These are phyloP conservation scores for Amblyraja radiata DNA, from an alignment of 2,797 vertebrate genomes.

Conservation along the genomic window DNA sequence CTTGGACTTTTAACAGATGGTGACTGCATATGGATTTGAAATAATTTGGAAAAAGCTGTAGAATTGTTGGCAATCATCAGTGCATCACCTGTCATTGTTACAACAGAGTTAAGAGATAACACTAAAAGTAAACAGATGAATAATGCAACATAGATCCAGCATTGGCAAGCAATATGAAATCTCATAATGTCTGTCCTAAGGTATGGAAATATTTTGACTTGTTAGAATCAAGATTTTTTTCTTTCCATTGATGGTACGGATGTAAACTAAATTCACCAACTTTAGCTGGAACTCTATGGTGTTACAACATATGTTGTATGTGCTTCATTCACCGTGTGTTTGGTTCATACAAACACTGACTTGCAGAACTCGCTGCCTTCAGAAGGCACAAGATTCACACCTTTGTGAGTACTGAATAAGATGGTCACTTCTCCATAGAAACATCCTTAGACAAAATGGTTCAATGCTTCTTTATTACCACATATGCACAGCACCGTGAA, in stretches of 20 bases:
- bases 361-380: background rate
- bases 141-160: background rate
- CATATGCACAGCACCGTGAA: too few species aligned
- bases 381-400: background rate
- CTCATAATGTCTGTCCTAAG: background rate
- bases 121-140: background rate
- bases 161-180: background rate
- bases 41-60: background rate
- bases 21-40: background rate
- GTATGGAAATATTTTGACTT: background rate
- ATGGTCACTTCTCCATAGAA: background rate
- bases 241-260: background rate
- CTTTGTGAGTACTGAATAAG: background rate
- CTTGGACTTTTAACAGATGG: conserved; percentile 5
- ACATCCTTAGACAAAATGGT: background rate
- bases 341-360: background rate
- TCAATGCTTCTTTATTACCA: too few species aligned
- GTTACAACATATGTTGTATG: background rate
- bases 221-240: background rate
- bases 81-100: background rate
- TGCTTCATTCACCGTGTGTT: background rate
- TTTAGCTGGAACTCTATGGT: background rate
- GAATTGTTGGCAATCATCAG: background rate
- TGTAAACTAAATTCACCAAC: background rate
- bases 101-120: background rate